Evolutionary conservation across 37 sponge, comb jelly and placozoan species (phyloP), one percentile per base, ranked within the genome.

Genomic region (Ephydatia muelleri): DNA sequence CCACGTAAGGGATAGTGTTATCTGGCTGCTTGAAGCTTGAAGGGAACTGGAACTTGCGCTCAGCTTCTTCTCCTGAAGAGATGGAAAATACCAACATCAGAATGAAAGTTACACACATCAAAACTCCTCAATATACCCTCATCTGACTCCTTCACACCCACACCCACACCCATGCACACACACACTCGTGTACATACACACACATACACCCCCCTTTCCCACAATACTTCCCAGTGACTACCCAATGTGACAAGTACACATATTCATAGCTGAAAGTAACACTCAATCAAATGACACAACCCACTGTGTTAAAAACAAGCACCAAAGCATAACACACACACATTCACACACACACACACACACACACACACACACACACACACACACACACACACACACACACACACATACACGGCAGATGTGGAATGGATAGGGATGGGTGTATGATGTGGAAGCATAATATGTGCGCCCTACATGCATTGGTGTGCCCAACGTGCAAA

Each of bases 1-100:
- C 83, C 83, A 82, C 77, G 31, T 82, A 82, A 70, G 88, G 83
- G 21, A 88, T 74, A 38, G 88, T 70, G 49, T n/a, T 57, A 33
- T 23, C 75, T 66, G 87, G 87, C 33, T 40, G 67, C 74, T 80
- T 36, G 38, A 43, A 69, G 23, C 37, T 66, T 6, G n/a, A 30
- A 2, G 72, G 23, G 49, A 68, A 36, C 38, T 81, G 70, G 36
- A 81, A 39, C 25, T 70, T n/a, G 26, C 27, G 82, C n/a, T 81
- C 82, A 57, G 57, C 9, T 27, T 38, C 74, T 6, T 23, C 40
- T 6, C 22, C 82, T 81, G 82, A 3, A 81, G 47, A 26, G 25
- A 13, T 5, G 27, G 16, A 77, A 14, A 65, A 57, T 57, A 57
- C 16, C 19, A 14, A 57, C 19, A 57, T 57, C 12, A 14, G 9